Percentiles rank a stretch among this genome's conserved stretches.
Evolutionary conservation across 1,140 invertebrate genomes (phyloP).

Genomic region (Heterodera schachtii): DNA sequence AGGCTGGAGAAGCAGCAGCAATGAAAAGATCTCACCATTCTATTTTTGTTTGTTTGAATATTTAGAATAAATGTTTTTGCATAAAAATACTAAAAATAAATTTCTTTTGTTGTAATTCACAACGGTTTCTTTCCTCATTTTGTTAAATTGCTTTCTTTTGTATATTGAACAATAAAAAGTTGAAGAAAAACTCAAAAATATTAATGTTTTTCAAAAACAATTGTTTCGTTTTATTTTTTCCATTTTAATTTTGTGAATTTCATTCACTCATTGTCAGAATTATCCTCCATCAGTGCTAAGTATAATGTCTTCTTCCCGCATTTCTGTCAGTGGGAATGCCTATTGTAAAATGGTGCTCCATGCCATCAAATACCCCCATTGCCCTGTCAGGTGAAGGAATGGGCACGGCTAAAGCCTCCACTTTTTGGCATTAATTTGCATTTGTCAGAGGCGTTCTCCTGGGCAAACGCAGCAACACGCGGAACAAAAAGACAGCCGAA

Average conservation of each 20-base stretch:
- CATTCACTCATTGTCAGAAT: not conserved
- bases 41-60: not conserved
- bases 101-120: too few species aligned
- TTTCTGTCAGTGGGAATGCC: conserved; percentile 11
- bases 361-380: conserved; percentile 48
- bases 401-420: too few species aligned
- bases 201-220: not conserved
- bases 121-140: too few species aligned
- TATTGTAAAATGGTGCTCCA: conserved; percentile 49
- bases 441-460: conserved; percentile 42
- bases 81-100: too few species aligned
- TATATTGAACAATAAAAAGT: too few species aligned
- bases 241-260: not conserved
- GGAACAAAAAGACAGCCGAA: not conserved
- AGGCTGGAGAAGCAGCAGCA: not conserved
- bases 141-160: too few species aligned
- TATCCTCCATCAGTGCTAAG: not conserved
- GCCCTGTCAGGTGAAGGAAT: conserved; percentile 26
- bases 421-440: not conserved
- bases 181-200: too few species aligned
- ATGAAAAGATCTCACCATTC: not conserved
- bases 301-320: conserved; percentile 6
- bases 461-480: conserved; percentile 13
- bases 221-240: not conserved
- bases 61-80: too few species aligned